Conservation (phyloP, 2,113 vertebrate species). For the Thunnus maccoyii region DNA sequence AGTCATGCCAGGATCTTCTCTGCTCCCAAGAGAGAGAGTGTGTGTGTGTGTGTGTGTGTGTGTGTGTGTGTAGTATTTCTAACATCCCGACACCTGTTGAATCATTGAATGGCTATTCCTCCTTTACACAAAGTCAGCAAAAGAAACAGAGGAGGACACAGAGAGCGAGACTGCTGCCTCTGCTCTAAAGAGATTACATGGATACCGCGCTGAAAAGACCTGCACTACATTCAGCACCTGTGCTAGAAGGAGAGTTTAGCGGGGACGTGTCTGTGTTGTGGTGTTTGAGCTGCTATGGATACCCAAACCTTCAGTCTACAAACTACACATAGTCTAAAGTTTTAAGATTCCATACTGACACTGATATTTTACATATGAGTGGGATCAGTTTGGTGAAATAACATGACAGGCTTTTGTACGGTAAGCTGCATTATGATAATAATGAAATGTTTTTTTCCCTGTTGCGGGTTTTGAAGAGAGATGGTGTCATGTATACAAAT, state of each 20-base stretch:
- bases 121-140: constrained; percentile 43
- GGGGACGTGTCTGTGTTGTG: constrained; percentile 40
- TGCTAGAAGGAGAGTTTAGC: constrained; percentile 41
- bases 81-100: constrained; percentile 58
- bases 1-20: constrained; percentile 44
- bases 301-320: constrained; percentile 41
- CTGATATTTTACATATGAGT: constrained; percentile 34
- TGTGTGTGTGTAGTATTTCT: constrained; percentile 41
- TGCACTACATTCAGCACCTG: constrained; percentile 52
- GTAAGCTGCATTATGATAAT: constrained; percentile 44
- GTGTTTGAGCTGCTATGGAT: constrained; percentile 63
- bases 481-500: constrained; percentile 72
- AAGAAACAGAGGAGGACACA: constrained; percentile 31
- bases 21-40: neutral
- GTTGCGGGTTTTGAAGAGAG: constrained; percentile 42
- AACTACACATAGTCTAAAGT: constrained; percentile 41
- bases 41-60: too few species aligned
- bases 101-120: constrained; percentile 35
- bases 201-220: constrained; percentile 30
- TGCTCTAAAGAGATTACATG: constrained; percentile 40
- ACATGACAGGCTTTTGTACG: constrained; percentile 48
- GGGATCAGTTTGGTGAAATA: constrained; percentile 37
- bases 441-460: constrained; percentile 55
- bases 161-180: constrained; percentile 4
- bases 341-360: constrained; percentile 41